Evolutionary conservation across 2,113 vertebrate species (phyloP).

Genomic region (Circaetus gallicus): DNA sequence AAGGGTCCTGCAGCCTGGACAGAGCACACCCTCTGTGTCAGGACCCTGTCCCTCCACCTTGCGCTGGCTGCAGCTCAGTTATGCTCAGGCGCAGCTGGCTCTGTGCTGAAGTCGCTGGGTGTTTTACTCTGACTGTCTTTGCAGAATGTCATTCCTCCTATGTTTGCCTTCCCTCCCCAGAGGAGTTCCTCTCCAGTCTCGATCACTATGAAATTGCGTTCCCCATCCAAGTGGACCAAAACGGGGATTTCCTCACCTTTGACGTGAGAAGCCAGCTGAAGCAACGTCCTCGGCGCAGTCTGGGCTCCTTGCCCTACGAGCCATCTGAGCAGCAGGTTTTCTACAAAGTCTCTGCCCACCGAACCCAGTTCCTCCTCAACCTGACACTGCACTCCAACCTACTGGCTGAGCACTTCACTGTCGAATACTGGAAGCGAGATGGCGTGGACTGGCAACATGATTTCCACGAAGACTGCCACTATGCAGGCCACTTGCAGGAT

Average conservation of each 20-base stretch:
- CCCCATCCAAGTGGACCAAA: constrained; percentile 88
- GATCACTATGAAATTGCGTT: constrained; percentile 94
- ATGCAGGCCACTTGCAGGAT: constrained; percentile 90
- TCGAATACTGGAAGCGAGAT: constrained; percentile 94
- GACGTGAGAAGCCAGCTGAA: constrained; percentile 56
- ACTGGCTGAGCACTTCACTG: constrained; percentile 88
- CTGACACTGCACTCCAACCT: constrained; percentile 88
- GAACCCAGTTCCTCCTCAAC: constrained; percentile 91
- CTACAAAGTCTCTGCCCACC: constrained; percentile 91
- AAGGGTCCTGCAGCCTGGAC: background rate
- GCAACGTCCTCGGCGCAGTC: constrained; percentile 70
- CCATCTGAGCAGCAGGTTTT: constrained; percentile 79
- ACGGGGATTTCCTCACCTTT: constrained; percentile 81
- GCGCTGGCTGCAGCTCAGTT: rapidly evolving
- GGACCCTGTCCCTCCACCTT: no score
- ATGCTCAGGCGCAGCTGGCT: rapidly evolving
- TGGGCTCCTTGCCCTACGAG: constrained; percentile 67
- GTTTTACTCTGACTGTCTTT: background rate
- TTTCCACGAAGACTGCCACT: constrained; percentile 89
- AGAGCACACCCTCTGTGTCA: background rate
- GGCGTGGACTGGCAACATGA: constrained; percentile 91
- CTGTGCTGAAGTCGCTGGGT: rapidly evolving
- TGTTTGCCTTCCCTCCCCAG: constrained; percentile 66
- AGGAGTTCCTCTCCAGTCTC: constrained; percentile 91
- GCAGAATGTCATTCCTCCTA: background rate